phyloP scores from a whole-genome alignment of 2,888 invertebrate genomes.

The Hemaris fuciformis region DNA sequence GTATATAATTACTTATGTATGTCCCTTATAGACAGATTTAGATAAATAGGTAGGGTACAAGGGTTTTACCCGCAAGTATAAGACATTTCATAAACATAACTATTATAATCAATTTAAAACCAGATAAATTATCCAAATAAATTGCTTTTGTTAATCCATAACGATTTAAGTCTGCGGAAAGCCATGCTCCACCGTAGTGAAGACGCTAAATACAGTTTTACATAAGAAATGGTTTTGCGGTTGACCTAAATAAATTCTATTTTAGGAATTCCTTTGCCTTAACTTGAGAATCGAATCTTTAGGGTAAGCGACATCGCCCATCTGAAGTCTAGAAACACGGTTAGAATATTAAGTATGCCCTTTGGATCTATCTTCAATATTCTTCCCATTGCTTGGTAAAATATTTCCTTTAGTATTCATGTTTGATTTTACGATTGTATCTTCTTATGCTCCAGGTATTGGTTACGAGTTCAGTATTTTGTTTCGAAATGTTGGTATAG shows the following conservation, averaged over 20 bases:
- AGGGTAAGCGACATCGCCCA: not conserved
- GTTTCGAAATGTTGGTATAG: no score
- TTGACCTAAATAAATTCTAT: not conserved
- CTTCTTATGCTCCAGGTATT: not conserved
- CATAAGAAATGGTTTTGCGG: not conserved
- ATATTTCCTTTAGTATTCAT: not conserved
- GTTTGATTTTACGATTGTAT: not conserved
- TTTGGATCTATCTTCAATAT: not conserved
- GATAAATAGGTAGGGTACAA: no score
- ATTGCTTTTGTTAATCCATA: no score
- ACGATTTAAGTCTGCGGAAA: no score
- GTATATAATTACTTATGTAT: no score
- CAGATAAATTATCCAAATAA: no score
- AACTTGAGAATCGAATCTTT: not conserved
- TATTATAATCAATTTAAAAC: no score
- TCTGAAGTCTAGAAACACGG: not conserved
- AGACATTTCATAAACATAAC: no score
- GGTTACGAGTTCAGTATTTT: not conserved
- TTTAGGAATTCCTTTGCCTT: not conserved
- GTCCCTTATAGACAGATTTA: no score
- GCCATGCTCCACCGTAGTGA: no score
- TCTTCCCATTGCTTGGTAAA: not conserved
- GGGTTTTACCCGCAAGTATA: no score
- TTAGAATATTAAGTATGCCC: not conserved
- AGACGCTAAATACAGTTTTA: not conserved